These are phyloP conservation scores for Cyphomyrmex costatus DNA, from an alignment of 1,140 invertebrate species.

Conservation along the genomic window DNA sequence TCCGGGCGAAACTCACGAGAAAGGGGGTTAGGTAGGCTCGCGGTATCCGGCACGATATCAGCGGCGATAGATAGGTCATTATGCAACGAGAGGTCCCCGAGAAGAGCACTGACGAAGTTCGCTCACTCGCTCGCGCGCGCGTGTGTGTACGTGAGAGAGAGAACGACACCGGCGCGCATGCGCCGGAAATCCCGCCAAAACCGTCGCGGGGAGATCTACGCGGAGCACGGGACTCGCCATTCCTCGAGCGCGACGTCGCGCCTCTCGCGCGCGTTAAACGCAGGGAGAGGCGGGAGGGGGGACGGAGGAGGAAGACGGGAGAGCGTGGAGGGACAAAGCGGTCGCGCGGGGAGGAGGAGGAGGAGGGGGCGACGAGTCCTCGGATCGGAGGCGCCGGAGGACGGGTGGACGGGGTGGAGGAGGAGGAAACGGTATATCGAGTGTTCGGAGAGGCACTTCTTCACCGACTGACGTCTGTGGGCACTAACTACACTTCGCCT, in stretches of 20 bases:
- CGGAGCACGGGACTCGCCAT: conserved; percentile 64
- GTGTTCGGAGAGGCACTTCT: conserved; percentile 41
- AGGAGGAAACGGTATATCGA: conserved; percentile 55
- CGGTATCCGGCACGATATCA: conserved; percentile 19
- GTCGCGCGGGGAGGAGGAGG: background rate
- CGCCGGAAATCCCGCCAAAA: conserved; percentile 85
- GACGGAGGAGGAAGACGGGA: background rate
- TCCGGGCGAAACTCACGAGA: background rate
- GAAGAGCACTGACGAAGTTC: background rate
- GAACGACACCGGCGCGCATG: conserved; percentile 80
- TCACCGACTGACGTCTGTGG: background rate
- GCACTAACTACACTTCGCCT: conserved; percentile 18
- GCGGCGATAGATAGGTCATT: conserved; percentile 42
- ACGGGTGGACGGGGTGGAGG: conserved; percentile 4
- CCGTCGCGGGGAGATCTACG: conserved; percentile 64
- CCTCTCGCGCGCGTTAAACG: conserved; percentile 46
- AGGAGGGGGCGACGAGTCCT: background rate
- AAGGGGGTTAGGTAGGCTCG: conserved; percentile 16
- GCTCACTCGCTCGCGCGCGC: background rate
- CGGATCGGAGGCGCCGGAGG: conserved; percentile 8
- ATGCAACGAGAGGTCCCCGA: conserved; percentile 28
- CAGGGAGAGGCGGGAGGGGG: background rate
- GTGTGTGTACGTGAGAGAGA: background rate
- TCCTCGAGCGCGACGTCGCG: conserved; percentile 15
- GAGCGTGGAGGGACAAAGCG: background rate